A percentile compares a stretch with the other conserved stretches of the same genome.
Conservation (phyloP, 2,113 vertebrate species). For the Gymnorhina tibicen region DNA sequence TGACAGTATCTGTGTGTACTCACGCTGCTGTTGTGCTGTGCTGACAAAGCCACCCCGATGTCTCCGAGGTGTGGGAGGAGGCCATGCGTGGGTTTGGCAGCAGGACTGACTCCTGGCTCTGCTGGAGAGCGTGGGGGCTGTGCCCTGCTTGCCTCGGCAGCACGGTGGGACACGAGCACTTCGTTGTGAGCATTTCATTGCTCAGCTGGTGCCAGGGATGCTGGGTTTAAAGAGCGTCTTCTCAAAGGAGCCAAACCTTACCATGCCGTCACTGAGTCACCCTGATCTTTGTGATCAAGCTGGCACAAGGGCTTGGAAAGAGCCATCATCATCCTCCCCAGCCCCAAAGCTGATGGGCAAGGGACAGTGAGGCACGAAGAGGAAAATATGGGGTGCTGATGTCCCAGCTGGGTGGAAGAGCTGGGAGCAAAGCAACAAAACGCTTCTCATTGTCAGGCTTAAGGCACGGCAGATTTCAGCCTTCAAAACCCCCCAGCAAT, state of each 20-base stretch:
- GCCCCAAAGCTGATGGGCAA: background rate
- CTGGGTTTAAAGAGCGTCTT: background rate
- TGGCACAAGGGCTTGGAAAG: background rate
- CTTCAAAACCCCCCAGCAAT: background rate
- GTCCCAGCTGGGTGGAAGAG: background rate
- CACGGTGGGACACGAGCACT: rapidly evolving
- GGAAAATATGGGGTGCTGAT: background rate
- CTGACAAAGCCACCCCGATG: background rate
- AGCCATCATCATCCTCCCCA: background rate
- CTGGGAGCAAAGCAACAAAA: background rate
- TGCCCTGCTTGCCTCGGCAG: background rate
- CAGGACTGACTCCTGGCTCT: background rate
- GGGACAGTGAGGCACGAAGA: background rate
- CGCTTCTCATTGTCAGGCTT: background rate
- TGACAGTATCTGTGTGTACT: background rate
- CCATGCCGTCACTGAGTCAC: rapidly evolving
- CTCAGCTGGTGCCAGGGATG: background rate
- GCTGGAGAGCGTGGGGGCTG: background rate
- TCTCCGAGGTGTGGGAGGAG: background rate
- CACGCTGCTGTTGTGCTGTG: background rate
- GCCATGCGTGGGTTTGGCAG: background rate
- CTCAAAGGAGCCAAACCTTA: background rate
- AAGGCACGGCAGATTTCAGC: background rate
- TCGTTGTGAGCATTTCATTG: background rate
- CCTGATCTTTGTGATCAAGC: background rate